Evolutionary conservation across 1,140 invertebrate species (phyloP), one percentile per base, ranked within the genome.

Genomic region (Mya arenaria): DNA sequence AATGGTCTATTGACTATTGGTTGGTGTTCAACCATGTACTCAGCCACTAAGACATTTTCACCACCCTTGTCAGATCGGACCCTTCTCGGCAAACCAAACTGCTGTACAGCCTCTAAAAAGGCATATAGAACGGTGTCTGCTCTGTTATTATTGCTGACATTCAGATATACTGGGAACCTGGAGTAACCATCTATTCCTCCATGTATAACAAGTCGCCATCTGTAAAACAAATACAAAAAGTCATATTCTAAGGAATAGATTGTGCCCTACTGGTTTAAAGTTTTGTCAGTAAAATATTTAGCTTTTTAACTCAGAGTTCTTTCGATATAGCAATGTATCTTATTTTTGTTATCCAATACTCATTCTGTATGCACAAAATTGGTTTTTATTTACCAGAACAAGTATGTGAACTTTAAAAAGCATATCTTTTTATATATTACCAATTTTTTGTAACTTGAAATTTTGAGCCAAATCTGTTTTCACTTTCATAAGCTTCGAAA

Each of bases 181-280:
- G 81, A 85, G 56, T 34, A 83, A 1, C 84, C 84, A 75, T 86
- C 81, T 5, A 84, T 75, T 32, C 85, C 78, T 13, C 84, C 84
- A 80, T 86, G 84, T 17, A 85, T 80, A 41, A 86, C 74, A 66
- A 86, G 52, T 55, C 83, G 52, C 80, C 84, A 86, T 65, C 73
- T 75, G 48, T 41, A 84, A 71, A 69, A 60, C 0, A 23, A 71
- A 23, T 17, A 4, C 34, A 17, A 36, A 36, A 36, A 36, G 19
- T 13, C 44, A 48, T 48, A 48, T 48, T 48, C 44, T 48, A 48
- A 48, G 44, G 44, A 48, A 48, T 48, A 28, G 28, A n/a, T 32
- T 19, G 66, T 69, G 15, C 30, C 28, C n/a, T 52, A 32, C 1
- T 15, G 34, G 23, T 6, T 55, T 55, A 52, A 36, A 28, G 32